Base-by-base conservation (phyloP, 2,113 vertebrate species). In the Tragulus kanchil region DNA sequence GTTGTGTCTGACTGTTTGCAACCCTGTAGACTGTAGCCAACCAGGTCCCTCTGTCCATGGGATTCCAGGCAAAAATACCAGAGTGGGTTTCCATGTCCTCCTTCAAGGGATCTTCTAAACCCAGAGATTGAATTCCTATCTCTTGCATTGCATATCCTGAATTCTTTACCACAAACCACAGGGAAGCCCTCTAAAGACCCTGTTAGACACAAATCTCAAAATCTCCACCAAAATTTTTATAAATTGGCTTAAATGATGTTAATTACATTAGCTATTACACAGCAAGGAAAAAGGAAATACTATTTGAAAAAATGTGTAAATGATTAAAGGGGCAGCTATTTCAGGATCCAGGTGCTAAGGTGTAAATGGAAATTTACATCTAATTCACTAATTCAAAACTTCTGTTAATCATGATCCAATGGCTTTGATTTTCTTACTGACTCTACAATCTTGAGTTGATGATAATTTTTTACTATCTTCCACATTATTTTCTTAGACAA, bases 161-260 rank as follows among this genome's bases (percentile, higher is more conserved):
- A 45, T 25, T 45, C 69, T 45, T 73, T 13, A 73, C 36, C 69
- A 73, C 19, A 21, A 73, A 36, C 36, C 36, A 45, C 69, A 17
- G 45, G 19, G 19, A 45, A 13, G 21, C 10, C 69, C 21, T 90
- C 81, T 65, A 62, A 96, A 92, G 81, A 52, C 59, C 88, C 26
- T 78, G 88, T 58, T 81, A 95, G 36, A 97, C 17, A 94, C 48
- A 94, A 65, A 67, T 89, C 42, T 54, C 69, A 94, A 90, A 96
- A 96, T 85, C 67, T 71, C 78, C 69, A 69, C 8, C 52, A 4
- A 73, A 52, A 88, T 97, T 95, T 93, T 78, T 95, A 84, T 23
- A 71, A 79, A 42, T 93, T 96, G 94, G 75, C 85, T 93, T 26
- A 94, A 93, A 91, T 97, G 85, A 93, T 73, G 82, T 93, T 96